phyloP scores from a whole-genome alignment of 2,888 invertebrate genomes.

The Malachius bipustulatus region DNA sequence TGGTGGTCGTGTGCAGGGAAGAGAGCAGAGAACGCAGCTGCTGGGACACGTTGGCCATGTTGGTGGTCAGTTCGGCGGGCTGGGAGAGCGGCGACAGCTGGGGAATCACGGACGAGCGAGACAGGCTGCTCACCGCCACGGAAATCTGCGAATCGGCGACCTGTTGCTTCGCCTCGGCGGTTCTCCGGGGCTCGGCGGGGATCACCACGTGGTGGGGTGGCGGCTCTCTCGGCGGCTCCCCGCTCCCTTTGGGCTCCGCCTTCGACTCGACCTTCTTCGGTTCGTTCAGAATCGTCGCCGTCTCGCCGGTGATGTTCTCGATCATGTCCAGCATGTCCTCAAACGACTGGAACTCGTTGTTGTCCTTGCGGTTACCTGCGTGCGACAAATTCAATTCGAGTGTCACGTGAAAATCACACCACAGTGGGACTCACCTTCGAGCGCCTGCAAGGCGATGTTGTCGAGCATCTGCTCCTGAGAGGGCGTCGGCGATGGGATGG shows the following conservation, averaged over 20 bases:
- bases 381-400: no score
- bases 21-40: constrained; percentile 55
- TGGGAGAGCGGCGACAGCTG: constrained; percentile 61
- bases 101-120: constrained; percentile 45
- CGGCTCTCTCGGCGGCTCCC: constrained; percentile 19
- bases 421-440: no score
- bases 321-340: constrained; percentile 60
- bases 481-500: constrained; percentile 53
- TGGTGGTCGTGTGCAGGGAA: constrained; percentile 48
- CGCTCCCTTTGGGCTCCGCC: constrained; percentile 9
- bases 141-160: constrained; percentile 9
- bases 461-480: constrained; percentile 52
- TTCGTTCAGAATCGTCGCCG: constrained; percentile 26
- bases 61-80: constrained; percentile 58
- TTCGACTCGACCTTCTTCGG: constrained; percentile 20
- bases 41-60: constrained; percentile 59
- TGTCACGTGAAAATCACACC: no score
- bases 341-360: constrained; percentile 49
- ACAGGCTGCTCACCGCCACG: constrained; percentile 16
- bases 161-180: constrained; percentile 18
- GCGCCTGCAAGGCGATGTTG: constrained; percentile 49
- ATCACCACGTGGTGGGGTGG: constrained; percentile 7
- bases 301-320: constrained; percentile 44
- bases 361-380: no score
- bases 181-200: constrained; percentile 7